Evolutionary conservation across 1,140 invertebrate genomes (phyloP), one percentile per base, ranked within the genome.

Genomic region (Hylyphantes graminicola): DNA sequence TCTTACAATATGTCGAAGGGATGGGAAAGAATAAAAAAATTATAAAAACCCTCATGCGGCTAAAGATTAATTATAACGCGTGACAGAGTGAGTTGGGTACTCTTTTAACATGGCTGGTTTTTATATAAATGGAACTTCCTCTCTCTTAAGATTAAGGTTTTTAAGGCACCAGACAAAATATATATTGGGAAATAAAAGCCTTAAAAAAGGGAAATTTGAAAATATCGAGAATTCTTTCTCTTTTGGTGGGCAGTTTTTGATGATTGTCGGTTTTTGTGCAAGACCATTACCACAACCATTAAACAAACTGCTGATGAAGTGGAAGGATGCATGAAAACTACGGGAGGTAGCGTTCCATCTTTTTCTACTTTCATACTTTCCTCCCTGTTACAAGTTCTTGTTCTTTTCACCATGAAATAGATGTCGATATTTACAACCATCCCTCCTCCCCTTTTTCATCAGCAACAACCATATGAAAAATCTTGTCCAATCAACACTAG

Each of bases 271-370:
- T 72, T 81, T 81, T 81, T 63, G 67, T 63, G 53, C 12, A 73
- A 72, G 55, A 72, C 78, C 78, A 81, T 81, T 81, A 81, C 57
- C 55, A 50, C 59, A 10, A 81, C 78, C 78, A 81, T 81, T 81
- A 81, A 50, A 81, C 55, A 57, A 73, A 73, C 78, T 72, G 67
- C 78, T 81, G 78, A 81, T 81, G 78, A 81, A 72, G 78, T 72
- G 77, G 54, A 51, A 72, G 68, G 63, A 61, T 61, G 65, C 78
- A 61, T 55, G 21, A 73, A 57, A 61, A 61, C 78, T 35, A 67
- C 78, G n/a, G 78, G 78, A 72, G 78, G 78, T 64, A 55, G 54
- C 70, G 11, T 70, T 13, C 67, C 48, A 70, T 68, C 67, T 63
- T 68, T 81, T 54, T 68, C n/a, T 65, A 17, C 57, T 72, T 73